Base-by-base conservation (phyloP, 2,888 invertebrate species). In the Leucoptera coffeella region DNA sequence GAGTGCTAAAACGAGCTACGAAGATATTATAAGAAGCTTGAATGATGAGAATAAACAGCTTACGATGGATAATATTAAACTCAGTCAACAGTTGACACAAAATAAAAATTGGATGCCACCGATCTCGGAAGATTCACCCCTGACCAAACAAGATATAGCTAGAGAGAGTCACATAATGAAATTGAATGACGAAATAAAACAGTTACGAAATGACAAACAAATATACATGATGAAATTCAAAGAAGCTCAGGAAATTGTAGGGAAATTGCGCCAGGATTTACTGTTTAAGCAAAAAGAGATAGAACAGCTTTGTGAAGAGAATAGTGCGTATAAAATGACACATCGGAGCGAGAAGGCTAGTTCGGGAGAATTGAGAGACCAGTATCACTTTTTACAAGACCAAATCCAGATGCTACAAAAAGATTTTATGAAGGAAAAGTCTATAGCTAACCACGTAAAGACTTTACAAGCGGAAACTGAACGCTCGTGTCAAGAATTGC, bases 401-500 rank as follows among this genome's bases (percentile, higher is more conserved):
- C 61, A 71, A 45, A 50, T 72, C 23, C 64, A 62, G 40, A 55
- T 45, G 38, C 49, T 64, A 45, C 69, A 72, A 41, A 48, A 52
- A 27, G 69, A 71, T 47, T 49, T 65, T 10, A 59, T 72, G 12
- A 67, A 58, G 41, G 65, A 67, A 35, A 71, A 71, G 45, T 64
- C 69, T 28, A 38, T 71, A 30, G 47, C 65, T 29, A 67, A 47
- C 42, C 72, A 72, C 50, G 60, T 57, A 29, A 87, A 85, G 51
- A 74, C 80, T 35, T 62, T 85, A 25, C 85, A 87, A 42, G 75
- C 84, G 40, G 85, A 87, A 64, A 82, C 84, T 4, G 86, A 87
- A 50, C 76, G 80, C 40, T 77, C 82, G 23, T 65, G 83, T 31
- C 67, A 73, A 28, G 83, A 85, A 36, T 67, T 79, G 29, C 85